Percentiles rank a stretch among this genome's conserved stretches.
These are phyloP conservation scores for Poeciliopsis retropinna DNA, from an alignment of 2,113 vertebrate genomes.

Conservation along the genomic window DNA sequence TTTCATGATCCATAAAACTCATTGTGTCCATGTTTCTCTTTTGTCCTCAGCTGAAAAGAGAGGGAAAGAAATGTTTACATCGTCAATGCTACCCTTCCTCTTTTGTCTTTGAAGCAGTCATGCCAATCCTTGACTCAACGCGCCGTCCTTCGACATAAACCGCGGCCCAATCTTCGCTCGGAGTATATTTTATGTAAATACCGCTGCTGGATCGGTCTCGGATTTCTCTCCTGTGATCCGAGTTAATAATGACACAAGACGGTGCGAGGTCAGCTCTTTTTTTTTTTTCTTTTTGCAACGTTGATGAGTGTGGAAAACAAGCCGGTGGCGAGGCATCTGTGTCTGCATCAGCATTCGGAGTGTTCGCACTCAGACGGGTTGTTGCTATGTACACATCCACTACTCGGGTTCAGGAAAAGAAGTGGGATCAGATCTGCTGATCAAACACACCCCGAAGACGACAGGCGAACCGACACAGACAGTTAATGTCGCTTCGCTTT, in stretches of 20 bases:
- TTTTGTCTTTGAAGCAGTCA: conserved; percentile 24
- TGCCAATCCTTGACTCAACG: conserved; percentile 4
- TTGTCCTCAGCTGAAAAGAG: conserved; percentile 9
- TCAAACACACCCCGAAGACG: conserved; percentile 31
- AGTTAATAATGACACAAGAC: conserved; percentile 48
- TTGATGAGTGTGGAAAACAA: conserved; percentile 34
- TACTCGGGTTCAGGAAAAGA: neutral
- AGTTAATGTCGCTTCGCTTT: conserved; percentile 11
- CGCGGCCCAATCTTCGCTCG: neutral
- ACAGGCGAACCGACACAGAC: conserved; percentile 1
- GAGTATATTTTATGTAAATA: conserved; percentile 25
- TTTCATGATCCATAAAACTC: neutral
- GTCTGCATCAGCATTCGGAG: conserved; percentile 29
- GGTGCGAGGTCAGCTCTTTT: conserved; percentile 39
- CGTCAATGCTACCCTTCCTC: neutral
- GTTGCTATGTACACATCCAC: conserved; percentile 33
- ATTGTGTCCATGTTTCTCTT: neutral
- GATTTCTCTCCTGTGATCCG: conserved; percentile 30
- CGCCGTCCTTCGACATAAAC: neutral
- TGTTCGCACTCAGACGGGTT: conserved; percentile 4
- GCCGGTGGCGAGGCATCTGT: conserved; percentile 3
- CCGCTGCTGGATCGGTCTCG: conserved; percentile 5
- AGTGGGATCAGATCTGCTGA: conserved; percentile 12
- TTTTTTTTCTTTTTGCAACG: conserved; percentile 14
- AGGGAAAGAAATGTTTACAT: conserved; percentile 12